Conservation (phyloP, 2,113 vertebrate genomes). For the Trachemys scripta region DNA sequence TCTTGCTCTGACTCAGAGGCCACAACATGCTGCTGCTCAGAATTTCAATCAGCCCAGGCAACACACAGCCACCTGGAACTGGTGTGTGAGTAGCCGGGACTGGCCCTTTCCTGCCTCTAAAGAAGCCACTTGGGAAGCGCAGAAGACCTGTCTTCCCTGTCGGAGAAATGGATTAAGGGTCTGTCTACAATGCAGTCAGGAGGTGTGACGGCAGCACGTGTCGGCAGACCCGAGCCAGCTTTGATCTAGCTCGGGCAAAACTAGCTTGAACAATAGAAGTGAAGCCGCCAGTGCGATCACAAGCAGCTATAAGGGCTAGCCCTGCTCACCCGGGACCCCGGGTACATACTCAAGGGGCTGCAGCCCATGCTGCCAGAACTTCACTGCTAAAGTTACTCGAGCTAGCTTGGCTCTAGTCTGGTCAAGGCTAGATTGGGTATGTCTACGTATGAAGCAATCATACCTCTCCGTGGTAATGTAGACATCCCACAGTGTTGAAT, state of each 20-base stretch:
- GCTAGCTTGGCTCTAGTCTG: neutral
- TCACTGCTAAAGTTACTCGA: neutral
- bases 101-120: fast-evolving
- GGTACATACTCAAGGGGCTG: neutral
- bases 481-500: neutral
- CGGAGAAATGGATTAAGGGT: neutral
- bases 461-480: too few relatives aligned
- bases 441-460: neutral
- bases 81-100: fast-evolving
- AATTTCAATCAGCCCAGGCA: neutral
- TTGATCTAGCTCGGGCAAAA: too few relatives aligned
- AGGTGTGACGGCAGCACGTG: neutral
- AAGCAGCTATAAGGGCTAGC: neutral
- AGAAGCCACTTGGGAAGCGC: neutral
- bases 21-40: neutral
- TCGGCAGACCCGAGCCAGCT: neutral
- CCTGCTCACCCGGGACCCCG: neutral
- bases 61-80: neutral
- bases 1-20: neutral
- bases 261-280: neutral
- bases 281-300: neutral
- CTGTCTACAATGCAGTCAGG: neutral
- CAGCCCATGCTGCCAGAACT: neutral
- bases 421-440: too few relatives aligned
- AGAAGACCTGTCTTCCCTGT: neutral